Conservation (phyloP, 2,888 invertebrate genomes). For the Euphydryas editha region DNA sequence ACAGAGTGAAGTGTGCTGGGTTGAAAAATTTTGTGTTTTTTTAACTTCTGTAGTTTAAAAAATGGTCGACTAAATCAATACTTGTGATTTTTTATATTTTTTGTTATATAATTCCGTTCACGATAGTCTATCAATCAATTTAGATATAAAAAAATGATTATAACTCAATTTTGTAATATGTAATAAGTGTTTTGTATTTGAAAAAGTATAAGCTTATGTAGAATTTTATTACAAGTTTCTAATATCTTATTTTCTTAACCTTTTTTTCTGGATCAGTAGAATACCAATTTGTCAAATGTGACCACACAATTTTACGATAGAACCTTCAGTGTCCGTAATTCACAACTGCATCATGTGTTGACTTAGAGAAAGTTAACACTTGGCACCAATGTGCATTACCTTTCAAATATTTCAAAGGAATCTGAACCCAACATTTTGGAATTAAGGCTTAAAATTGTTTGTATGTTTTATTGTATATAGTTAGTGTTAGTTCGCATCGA, state of each 20-base stretch:
- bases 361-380: conserved; percentile 41
- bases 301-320: conserved; percentile 11
- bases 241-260: background rate
- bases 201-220: too few relatives aligned
- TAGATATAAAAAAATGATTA: too few relatives aligned
- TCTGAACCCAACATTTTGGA: rapidly evolving
- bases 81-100: too few relatives aligned
- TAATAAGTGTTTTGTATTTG: too few relatives aligned
- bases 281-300: conserved; percentile 2
- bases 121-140: too few relatives aligned
- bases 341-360: conserved; percentile 38
- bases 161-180: too few relatives aligned
- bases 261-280: background rate
- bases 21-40: too few relatives aligned
- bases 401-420: background rate
- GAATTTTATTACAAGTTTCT: too few relatives aligned
- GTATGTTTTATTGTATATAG: background rate
- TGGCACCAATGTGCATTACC: background rate
- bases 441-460: conserved; percentile 11
- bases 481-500: background rate
- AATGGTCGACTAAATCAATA: too few relatives aligned
- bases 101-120: too few relatives aligned
- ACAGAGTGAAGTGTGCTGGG: too few relatives aligned
- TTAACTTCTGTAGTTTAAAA: too few relatives aligned
- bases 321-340: conserved; percentile 28